Conservation (phyloP, 1,140 invertebrate species). For the Colletes latitarsis region DNA sequence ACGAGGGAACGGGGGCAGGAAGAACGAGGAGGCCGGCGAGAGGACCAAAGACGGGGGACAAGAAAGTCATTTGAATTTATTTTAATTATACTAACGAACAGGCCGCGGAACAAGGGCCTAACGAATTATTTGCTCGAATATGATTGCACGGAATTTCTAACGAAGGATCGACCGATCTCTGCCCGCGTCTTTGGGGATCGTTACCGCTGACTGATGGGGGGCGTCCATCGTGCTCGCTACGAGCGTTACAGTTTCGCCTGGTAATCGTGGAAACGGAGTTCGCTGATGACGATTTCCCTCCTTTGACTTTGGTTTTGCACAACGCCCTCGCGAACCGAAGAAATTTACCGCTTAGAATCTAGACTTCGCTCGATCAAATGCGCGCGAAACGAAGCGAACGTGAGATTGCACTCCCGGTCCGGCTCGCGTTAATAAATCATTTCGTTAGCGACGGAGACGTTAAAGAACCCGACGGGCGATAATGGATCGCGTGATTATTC, state of each 20-base stretch:
- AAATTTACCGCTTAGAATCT: background rate
- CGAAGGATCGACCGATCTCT: constrained; percentile 72
- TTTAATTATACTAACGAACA: constrained; percentile 81
- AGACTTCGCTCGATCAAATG: background rate
- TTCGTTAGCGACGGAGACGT: constrained; percentile 48
- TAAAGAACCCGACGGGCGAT: constrained; percentile 53
- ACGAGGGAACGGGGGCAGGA: constrained; percentile 13
- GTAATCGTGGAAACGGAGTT: no score
- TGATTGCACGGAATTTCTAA: constrained; percentile 78
- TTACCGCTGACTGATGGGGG: background rate
- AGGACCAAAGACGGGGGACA: constrained; percentile 73
- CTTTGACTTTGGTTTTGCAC: background rate
- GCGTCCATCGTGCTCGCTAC: no score
- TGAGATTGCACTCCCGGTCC: background rate
- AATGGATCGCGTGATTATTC: constrained; percentile 63
- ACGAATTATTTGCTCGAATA: constrained; percentile 80
- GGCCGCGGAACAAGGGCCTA: constrained; percentile 70
- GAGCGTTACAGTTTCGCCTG: no score
- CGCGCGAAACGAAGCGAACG: background rate
- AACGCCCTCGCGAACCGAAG: background rate
- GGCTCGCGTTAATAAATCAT: constrained; percentile 23
- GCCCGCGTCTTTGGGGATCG: constrained; percentile 36
- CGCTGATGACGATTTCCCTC: no score
- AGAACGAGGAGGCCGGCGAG: constrained; percentile 40
- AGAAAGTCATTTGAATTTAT: constrained; percentile 81